Evolutionary conservation across 1,140 invertebrate species (phyloP).

Genomic region (Bombus huntii): DNA sequence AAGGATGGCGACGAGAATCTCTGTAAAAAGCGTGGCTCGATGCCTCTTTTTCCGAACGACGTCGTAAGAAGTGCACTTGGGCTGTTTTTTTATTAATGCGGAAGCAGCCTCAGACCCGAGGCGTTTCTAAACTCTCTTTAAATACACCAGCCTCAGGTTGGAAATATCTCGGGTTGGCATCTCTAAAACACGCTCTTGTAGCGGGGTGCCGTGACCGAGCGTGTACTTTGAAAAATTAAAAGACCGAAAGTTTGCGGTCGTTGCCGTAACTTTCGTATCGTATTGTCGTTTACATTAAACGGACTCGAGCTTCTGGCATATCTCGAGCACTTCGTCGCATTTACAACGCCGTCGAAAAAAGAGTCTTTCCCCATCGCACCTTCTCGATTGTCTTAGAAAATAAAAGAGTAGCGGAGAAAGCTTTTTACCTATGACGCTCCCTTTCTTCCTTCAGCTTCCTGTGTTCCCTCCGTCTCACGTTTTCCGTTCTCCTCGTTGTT

Average conservation of each 20-base stretch:
- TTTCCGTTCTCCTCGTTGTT: not conserved
- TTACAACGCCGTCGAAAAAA: not conserved
- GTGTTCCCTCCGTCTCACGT: not conserved
- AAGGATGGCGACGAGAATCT: no score
- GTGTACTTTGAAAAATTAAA: constrained; percentile 8
- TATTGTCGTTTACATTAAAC: constrained; percentile 9
- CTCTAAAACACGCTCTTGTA: not conserved
- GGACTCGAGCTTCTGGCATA: not conserved
- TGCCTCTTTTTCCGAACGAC: not conserved
- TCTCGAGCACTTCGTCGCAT: constrained; percentile 15
- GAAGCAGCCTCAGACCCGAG: not conserved
- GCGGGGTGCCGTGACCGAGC: not conserved
- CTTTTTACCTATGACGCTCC: not conserved
- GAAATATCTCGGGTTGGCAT: not conserved
- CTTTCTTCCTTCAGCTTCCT: not conserved
- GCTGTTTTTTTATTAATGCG: not conserved
- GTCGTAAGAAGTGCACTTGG: not conserved
- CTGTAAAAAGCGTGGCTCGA: not conserved
- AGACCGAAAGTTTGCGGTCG: not conserved
- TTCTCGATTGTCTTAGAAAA: constrained; percentile 20
- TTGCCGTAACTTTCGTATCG: constrained; percentile 4
- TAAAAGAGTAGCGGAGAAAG: constrained; percentile 1
- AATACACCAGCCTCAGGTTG: not conserved
- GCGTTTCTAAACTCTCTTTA: not conserved
- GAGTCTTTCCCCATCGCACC: not conserved